Evolutionary conservation across 2,888 invertebrate species (phyloP).

Genomic region (Brachyptera risi): DNA sequence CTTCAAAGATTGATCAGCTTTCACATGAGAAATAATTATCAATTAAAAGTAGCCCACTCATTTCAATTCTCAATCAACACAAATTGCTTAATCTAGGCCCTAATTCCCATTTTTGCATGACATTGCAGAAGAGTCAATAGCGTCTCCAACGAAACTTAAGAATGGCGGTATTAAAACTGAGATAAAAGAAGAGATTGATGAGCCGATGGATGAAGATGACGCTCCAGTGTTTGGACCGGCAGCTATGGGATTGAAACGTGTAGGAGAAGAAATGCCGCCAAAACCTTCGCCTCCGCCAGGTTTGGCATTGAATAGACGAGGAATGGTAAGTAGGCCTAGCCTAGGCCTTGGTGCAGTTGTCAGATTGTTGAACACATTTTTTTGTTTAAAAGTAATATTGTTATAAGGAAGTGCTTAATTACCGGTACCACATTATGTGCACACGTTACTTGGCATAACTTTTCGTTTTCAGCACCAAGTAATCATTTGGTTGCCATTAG

Average conservation of each 20-base stretch:
- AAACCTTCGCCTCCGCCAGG: slow-evolving; percentile 66
- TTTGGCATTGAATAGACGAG: slow-evolving; percentile 78
- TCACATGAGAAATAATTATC: too few relatives aligned
- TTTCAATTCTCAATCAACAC: too few relatives aligned
- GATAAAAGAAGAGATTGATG: slow-evolving; percentile 58
- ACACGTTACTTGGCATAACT: too few relatives aligned
- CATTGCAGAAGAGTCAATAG: slow-evolving; percentile 53
- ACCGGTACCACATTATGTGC: too few relatives aligned
- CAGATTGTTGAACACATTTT: background rate
- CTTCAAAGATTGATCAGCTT: too few relatives aligned
- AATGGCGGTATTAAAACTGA: slow-evolving; percentile 46
- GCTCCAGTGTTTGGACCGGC: slow-evolving; percentile 73
- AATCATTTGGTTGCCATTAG: too few relatives aligned
- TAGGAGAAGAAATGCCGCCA: slow-evolving; percentile 70
- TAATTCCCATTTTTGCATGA: too few relatives aligned
- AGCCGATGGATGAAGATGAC: slow-evolving; percentile 61
- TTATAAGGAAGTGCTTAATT: background rate
- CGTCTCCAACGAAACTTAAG: slow-evolving; percentile 53
- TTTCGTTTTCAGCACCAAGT: too few relatives aligned
- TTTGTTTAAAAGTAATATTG: background rate
- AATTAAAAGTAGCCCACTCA: too few relatives aligned
- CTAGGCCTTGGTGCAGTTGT: slow-evolving; percentile 1
- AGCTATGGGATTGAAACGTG: slow-evolving; percentile 73
- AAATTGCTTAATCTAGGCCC: too few relatives aligned
- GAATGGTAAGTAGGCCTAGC: slow-evolving; percentile 60